phyloP scores from a whole-genome alignment of 2,113 vertebrate genomes.

The Indri indri region DNA sequence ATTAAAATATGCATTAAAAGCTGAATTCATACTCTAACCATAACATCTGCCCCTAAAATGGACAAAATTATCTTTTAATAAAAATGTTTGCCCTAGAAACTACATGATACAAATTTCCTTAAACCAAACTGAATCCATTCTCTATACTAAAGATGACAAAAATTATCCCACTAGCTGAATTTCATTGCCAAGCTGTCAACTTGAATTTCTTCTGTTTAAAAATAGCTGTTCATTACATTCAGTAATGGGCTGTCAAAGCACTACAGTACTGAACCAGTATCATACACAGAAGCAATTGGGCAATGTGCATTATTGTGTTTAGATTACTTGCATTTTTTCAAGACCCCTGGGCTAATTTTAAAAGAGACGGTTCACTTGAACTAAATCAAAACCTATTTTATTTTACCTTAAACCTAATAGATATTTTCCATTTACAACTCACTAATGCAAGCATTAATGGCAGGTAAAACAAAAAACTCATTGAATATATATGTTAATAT shows the following conservation, averaged over 20 bases:
- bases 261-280: constrained; percentile 88
- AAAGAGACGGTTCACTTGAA: constrained; percentile 91
- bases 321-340: constrained; percentile 89
- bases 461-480: constrained; percentile 76
- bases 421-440: constrained; percentile 71
- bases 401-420: constrained; percentile 81
- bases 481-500: constrained; percentile 13
- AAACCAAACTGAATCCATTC: constrained; percentile 84
- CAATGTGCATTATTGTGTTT: constrained; percentile 89
- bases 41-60: constrained; percentile 70
- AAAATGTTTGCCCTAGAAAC: constrained; percentile 79
- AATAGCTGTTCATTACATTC: constrained; percentile 90
- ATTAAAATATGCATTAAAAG: constrained; percentile 38
- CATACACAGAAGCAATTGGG: constrained; percentile 91
- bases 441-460: constrained; percentile 55
- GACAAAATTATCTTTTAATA: constrained; percentile 71
- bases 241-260: constrained; percentile 92
- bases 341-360: constrained; percentile 90
- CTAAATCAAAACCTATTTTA: constrained; percentile 83
- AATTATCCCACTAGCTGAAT: constrained; percentile 90
- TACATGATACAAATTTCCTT: constrained; percentile 83
- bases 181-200: constrained; percentile 89
- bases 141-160: constrained; percentile 85
- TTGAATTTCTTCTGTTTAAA: constrained; percentile 89
- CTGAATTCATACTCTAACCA: constrained; percentile 59